Percentiles rank a stretch among this genome's conserved stretches.
phyloP scores from a whole-genome alignment of 2,113 vertebrate genomes.

The Vulpes ferrilata region DNA sequence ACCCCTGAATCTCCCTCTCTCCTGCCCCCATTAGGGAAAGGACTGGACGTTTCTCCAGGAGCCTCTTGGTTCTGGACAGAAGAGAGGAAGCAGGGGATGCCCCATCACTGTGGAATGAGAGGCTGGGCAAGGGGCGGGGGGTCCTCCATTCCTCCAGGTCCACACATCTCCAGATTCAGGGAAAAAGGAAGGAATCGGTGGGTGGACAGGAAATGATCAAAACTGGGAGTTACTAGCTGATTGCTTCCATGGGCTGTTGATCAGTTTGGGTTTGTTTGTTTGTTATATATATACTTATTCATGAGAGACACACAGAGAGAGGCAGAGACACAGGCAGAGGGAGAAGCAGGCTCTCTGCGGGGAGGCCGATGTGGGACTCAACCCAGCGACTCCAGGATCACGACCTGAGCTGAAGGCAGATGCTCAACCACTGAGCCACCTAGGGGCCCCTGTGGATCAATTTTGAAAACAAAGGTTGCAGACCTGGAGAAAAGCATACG shows the following conservation, averaged over 20 bases:
- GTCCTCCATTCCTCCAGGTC: neutral
- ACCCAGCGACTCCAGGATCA: no score
- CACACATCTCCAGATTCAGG: neutral
- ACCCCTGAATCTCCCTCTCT: no score
- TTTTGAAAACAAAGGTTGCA: neutral
- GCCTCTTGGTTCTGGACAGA: neutral
- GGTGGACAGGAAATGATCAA: neutral
- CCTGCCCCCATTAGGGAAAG: neutral
- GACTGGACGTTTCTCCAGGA: neutral
- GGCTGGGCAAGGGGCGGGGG: no score
- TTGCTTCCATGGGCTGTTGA: neutral
- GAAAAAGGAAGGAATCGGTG: rapidly evolving
- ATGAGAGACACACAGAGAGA: no score
- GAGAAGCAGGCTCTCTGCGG: no score
- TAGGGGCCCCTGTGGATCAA: neutral
- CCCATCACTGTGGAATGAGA: neutral
- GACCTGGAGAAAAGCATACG: neutral
- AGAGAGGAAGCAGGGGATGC: neutral
- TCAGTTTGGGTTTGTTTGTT: neutral
- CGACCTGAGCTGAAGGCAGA: no score
- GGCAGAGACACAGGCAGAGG: no score
- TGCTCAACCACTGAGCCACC: no score
- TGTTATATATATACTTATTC: no score
- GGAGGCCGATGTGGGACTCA: no score
- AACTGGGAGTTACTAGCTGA: neutral